phyloP scores from a whole-genome alignment of 2,797 vertebrate species.

The Luscinia luscinia region DNA sequence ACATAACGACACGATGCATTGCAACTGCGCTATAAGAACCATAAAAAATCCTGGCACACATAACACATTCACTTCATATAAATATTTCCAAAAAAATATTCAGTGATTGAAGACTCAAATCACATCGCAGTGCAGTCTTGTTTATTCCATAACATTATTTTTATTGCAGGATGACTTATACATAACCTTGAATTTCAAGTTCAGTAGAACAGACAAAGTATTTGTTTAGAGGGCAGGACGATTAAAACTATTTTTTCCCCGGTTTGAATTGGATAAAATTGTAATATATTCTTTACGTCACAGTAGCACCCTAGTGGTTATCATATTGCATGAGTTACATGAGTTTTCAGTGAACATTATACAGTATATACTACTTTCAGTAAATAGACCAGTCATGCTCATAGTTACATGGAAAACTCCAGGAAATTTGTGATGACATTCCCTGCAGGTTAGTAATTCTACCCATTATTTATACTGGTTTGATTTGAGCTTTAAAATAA shows the following conservation, averaged over 20 bases:
- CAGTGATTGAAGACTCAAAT: slow-evolving; percentile 66
- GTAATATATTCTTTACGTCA: slow-evolving; percentile 80
- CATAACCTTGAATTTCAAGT: slow-evolving; percentile 78
- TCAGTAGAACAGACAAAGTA: slow-evolving; percentile 71
- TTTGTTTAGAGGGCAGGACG: slow-evolving; percentile 77
- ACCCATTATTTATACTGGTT: slow-evolving; percentile 82
- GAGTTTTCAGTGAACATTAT: slow-evolving; percentile 79
- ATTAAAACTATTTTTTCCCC: slow-evolving; percentile 70
- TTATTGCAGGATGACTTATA: slow-evolving; percentile 71
- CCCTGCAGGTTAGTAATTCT: slow-evolving; percentile 85
- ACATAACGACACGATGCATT: not conserved
- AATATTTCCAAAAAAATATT: slow-evolving; percentile 50
- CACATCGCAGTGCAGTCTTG: slow-evolving; percentile 39
- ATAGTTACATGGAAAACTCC: slow-evolving; percentile 74
- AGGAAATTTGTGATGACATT: slow-evolving; percentile 86
- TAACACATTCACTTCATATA: slow-evolving; percentile 34
- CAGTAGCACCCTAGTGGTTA: slow-evolving; percentile 83
- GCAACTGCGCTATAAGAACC: slow-evolving; percentile 8
- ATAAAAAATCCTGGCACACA: slow-evolving; percentile 39
- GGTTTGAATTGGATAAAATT: slow-evolving; percentile 81
- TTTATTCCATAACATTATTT: slow-evolving; percentile 70
- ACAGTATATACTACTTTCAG: slow-evolving; percentile 76
- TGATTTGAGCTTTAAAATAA: slow-evolving; percentile 78
- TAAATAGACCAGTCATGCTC: slow-evolving; percentile 82
- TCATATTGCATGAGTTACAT: slow-evolving; percentile 80